Evolutionary conservation across 2,888 invertebrate species (phyloP), one percentile per base, ranked within the genome.

Genomic region (Dryococelus australis): DNA sequence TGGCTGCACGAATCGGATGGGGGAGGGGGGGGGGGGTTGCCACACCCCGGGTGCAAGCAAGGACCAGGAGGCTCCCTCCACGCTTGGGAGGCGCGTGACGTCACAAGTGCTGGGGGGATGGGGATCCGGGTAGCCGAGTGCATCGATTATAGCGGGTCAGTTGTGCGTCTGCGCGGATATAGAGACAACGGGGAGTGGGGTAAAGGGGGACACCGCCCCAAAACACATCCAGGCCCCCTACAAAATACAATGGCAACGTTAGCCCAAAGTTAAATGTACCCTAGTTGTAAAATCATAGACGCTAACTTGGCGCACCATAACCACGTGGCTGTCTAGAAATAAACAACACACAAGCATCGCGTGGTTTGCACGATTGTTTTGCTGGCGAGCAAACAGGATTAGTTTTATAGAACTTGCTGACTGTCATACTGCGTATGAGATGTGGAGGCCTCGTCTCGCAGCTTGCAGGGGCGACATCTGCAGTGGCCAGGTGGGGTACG

Each of bases 101-200:
- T 65, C 65, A 65, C 65, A 20, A 47, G 12, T 13, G 47, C 2
- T 65, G 65, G 8, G 10, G 65, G 5, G 65, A 5, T 5, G 5
- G 65, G 65, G n/a, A 20, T n/a, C 65, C 20, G 65, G 65, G 65
- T 65, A 65, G 65, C n/a, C 8, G 65, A 65, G 65, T 65, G 65
- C 65, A 65, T 65, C 65, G 65, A 65, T 65, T 65, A 65, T n/a
- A 65, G 65, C 65, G n/a, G 65, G 65, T 65, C 65, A 65, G 65
- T 65, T 65, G 65, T 65, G 65, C 65, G 65, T 65, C 65, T 8
- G 65, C 65, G 65, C 65, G 3, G 6, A 8, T 65, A 20, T n/a
- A 9, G 10, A 24, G 20, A 1, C 65, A n/a, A n/a, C 24, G 65
- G 65, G 65, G 65, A n/a, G n/a, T n/a, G 51, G 20, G 65, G 47